Evolutionary conservation across 2,113 vertebrate species (phyloP).

Genomic region (Castor canadensis): DNA sequence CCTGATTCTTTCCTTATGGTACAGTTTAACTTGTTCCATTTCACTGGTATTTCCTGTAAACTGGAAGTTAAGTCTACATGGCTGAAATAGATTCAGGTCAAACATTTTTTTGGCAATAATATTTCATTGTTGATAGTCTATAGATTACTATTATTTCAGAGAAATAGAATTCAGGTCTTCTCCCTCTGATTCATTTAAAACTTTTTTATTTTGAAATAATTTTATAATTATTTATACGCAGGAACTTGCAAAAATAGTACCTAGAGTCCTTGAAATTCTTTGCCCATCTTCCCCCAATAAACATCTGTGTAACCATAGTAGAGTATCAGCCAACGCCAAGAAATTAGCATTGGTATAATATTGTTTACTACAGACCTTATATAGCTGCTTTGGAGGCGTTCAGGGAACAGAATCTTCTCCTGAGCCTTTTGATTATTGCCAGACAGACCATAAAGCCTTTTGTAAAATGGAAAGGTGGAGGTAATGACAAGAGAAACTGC

Average conservation of each 20-base stretch:
- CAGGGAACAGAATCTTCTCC: neutral
- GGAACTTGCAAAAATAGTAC: neutral
- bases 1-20: neutral
- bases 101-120: neutral
- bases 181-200: neutral
- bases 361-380: neutral
- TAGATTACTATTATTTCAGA: neutral
- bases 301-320: neutral
- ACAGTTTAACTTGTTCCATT: neutral
- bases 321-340: neutral
- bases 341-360: neutral
- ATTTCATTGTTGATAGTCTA: neutral
- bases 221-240: no score
- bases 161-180: neutral
- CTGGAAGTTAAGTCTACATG: neutral
- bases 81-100: neutral
- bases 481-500: neutral
- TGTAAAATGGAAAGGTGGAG: neutral
- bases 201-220: neutral
- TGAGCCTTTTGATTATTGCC: neutral
- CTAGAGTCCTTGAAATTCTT: neutral
- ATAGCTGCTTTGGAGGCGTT: neutral
- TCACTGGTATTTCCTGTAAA: neutral
- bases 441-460: neutral
- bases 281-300: neutral